A percentile compares a stretch with the other conserved stretches of the same genome.
Evolutionary conservation across 2,797 vertebrate species (phyloP).

Genomic region (Amblyraja radiata): DNA sequence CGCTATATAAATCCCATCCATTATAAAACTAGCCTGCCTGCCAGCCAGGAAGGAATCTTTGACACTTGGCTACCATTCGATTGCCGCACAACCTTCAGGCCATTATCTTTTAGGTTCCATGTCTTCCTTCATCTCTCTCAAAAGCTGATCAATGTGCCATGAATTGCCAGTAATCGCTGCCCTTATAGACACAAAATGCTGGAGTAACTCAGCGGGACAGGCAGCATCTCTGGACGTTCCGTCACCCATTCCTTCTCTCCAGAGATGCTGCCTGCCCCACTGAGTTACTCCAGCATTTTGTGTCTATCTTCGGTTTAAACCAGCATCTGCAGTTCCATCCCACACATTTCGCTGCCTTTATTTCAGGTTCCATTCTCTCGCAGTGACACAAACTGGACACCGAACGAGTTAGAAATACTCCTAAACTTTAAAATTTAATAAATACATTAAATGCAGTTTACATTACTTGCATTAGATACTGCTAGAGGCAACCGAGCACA

Average conservation of each 20-base stretch:
- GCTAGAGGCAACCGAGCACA: constrained; percentile 1
- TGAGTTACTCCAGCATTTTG: no score
- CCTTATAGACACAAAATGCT: background rate
- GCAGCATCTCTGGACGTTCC: no score
- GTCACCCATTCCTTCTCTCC: no score
- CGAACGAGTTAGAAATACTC: background rate
- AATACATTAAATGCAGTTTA: constrained; percentile 35
- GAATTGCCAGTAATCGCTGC: background rate
- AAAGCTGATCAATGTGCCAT: background rate
- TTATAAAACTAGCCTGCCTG: background rate
- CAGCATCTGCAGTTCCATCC: no score
- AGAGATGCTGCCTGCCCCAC: no score
- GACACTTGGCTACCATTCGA: background rate
- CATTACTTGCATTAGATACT: constrained; percentile 26
- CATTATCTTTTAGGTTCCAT: background rate
- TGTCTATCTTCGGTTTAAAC: no score
- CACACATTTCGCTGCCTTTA: background rate
- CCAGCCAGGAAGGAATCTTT: background rate
- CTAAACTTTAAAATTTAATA: constrained; percentile 36
- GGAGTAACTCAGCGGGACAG: no score
- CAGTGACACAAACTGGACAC: background rate
- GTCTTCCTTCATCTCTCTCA: background rate
- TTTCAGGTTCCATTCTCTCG: constrained; percentile 23
- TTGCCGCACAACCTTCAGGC: background rate
- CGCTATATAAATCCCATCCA: no score